Evolutionary conservation across 2,113 vertebrate genomes (phyloP).

Genomic region (Larimichthys crocea): DNA sequence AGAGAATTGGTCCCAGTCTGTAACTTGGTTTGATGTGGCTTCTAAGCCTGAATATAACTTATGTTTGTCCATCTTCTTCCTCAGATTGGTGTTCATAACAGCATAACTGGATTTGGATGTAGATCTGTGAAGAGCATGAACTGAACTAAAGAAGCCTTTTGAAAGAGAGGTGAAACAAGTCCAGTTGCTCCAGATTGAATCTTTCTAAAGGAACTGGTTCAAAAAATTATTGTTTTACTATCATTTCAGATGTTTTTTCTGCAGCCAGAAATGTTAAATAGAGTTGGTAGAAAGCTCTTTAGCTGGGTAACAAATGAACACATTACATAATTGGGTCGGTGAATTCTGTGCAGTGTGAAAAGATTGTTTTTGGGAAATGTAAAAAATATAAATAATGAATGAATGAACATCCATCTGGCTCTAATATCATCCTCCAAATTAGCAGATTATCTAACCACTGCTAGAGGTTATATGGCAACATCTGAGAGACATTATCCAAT

Average conservation of each 20-base stretch:
- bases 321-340: background rate
- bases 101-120: too few relatives aligned
- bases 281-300: background rate
- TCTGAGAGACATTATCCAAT: background rate
- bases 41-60: background rate
- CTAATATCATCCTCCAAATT: background rate
- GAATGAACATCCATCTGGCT: background rate
- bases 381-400: background rate
- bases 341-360: background rate
- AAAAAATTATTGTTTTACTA: background rate
- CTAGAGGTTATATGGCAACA: background rate
- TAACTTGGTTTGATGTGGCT: background rate
- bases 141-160: too few relatives aligned
- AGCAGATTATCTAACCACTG: background rate
- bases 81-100: background rate
- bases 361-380: background rate
- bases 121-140: too few relatives aligned
- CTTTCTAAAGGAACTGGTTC: background rate
- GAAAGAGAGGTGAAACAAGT: too few relatives aligned
- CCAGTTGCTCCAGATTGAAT: too few relatives aligned
- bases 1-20: background rate
- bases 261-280: background rate
- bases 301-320: background rate
- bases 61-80: accelerated
- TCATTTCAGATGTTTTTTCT: background rate